Conservation (phyloP, 2,797 vertebrate genomes). For the Fistularia tabacaria region DNA sequence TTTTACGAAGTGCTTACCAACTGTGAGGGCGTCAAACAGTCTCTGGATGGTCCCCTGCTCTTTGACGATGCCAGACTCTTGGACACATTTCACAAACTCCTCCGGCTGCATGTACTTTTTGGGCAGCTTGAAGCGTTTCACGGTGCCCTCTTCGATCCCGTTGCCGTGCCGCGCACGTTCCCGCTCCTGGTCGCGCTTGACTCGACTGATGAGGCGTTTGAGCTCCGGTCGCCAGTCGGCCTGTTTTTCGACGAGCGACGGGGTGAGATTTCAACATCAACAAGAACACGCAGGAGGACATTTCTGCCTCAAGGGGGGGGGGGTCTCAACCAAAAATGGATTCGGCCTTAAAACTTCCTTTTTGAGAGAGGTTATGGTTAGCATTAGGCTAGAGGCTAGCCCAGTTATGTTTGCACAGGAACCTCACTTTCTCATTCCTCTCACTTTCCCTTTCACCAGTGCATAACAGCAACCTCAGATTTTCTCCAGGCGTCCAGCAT, state of each 20-base stretch:
- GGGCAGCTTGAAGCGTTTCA: constrained; percentile 91
- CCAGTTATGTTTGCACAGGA: no score
- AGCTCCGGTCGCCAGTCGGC: constrained; percentile 81
- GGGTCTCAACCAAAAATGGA: no score
- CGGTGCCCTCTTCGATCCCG: constrained; percentile 45
- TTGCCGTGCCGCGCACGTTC: constrained; percentile 65
- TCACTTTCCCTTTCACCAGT: no score
- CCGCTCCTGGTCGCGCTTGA: constrained; percentile 81
- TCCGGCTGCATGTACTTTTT: constrained; percentile 87
- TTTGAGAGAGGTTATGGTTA: no score
- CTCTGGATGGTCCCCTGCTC: constrained; percentile 82
- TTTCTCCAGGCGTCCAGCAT: no score
- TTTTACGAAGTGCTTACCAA: constrained; percentile 70
- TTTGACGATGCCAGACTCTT: constrained; percentile 93
- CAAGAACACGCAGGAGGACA: no score
- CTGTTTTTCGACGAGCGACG: constrained; percentile 25
- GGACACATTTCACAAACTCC: constrained; percentile 88
- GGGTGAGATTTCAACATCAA: not conserved
- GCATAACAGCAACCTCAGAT: no score
- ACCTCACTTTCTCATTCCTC: no score
- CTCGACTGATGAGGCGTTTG: constrained; percentile 81
- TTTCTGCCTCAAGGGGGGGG: no score
- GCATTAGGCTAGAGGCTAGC: no score
- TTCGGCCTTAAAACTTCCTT: no score
- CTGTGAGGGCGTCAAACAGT: constrained; percentile 89